Evolutionary conservation across 2,888 invertebrate genomes (phyloP), one percentile per base, ranked within the genome.

Genomic region (Volucella inanis): DNA sequence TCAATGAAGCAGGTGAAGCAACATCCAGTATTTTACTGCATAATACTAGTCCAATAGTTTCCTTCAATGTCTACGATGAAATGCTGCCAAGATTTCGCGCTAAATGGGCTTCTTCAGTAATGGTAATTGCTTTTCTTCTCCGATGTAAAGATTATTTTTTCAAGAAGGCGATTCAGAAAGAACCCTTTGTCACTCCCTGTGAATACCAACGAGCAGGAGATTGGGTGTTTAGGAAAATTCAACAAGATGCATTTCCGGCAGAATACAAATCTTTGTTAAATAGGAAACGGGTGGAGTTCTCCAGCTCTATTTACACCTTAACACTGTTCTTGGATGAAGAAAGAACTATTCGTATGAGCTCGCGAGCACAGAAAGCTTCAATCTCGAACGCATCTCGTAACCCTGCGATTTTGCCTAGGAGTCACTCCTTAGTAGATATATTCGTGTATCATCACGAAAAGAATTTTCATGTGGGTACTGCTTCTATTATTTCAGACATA

Each of bases 401-500:
- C 12, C 50, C 65, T 50, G n/a, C 47, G 31, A 65, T 65, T 22
- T 14, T 65, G 14, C 65, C 65, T 10, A 65, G 14, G 15, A 65
- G 38, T 12, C 65, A 65, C 15, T 8, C 11, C 14, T 38, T 65
- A 12, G 38, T 50, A 0, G 15, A 65, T 31, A 2, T 64, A 11
- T 31, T 64, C 31, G 64, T 47, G 18, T 14, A 47, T 10, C 15
- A 50, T 31, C 65, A 65, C 39, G 22, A 8, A 6, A 31, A 14
- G 14, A 52, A 52, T 10, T 52, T 31, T 61, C 74, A n/a, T n/a
- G n/a, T n/a, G n/a, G n/a, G n/a, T n/a, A n/a, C n/a, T n/a, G n/a
- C n/a, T n/a, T n/a, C n/a, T n/a, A n/a, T n/a, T n/a, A 52, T 78
- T 38, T 45, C 18, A 38, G 62, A 71, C 4, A 15, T 71, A 11